Conservation (phyloP, 2,113 vertebrate genomes). For the Lagopus leucura region DNA sequence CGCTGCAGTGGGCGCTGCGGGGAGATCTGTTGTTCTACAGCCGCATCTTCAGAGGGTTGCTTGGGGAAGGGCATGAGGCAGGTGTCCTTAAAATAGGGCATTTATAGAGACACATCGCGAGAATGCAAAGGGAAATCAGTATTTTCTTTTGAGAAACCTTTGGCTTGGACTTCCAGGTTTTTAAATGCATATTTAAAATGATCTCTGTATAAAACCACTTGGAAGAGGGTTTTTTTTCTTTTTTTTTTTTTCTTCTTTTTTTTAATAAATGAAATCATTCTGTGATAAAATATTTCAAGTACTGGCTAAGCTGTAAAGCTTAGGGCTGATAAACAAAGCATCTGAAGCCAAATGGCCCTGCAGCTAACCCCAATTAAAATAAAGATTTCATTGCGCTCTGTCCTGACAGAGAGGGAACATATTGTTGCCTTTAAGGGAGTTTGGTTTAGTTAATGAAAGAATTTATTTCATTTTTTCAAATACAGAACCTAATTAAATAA, state of each 20-base stretch:
- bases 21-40: neutral
- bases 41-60: neutral
- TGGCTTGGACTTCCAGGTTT: constrained; percentile 37
- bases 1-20: neutral
- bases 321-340: constrained; percentile 83
- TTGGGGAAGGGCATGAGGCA: neutral
- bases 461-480: constrained; percentile 77
- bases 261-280: constrained; percentile 50
- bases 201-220: constrained; percentile 19
- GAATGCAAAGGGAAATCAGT: neutral
- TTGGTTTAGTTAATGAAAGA: constrained; percentile 84
- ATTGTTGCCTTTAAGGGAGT: constrained; percentile 88
- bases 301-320: constrained; percentile 79
- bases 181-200: constrained; percentile 33
- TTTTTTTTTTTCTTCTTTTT: constrained; percentile 19
- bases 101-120: rapidly evolving
- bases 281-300: constrained; percentile 78
- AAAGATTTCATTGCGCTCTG: constrained; percentile 82
- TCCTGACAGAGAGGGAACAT: constrained; percentile 84
- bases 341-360: constrained; percentile 82
- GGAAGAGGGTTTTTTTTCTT: constrained; percentile 21
- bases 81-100: neutral
- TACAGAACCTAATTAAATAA: constrained; percentile 82
- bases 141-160: neutral
- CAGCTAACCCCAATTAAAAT: constrained; percentile 87